Conservation (phyloP, 1,140 invertebrate species). For the Pectinophora gossypiella region DNA sequence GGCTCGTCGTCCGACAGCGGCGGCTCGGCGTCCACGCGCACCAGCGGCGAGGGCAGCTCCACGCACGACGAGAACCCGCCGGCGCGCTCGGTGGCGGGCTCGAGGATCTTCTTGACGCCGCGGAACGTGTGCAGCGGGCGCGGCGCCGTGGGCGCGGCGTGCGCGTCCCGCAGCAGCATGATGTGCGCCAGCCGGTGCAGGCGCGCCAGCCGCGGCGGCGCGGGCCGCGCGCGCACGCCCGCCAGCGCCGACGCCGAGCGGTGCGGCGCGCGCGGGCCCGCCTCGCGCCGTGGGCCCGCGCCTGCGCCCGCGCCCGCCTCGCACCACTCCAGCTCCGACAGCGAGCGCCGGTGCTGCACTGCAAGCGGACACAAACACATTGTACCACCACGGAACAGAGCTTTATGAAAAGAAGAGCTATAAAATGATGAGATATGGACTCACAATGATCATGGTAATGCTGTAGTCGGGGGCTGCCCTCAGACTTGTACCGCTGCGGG, state of each 20-base stretch:
- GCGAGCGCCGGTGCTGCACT: slow-evolving; percentile 79
- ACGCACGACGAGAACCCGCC: slow-evolving; percentile 81
- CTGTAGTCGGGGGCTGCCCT: slow-evolving; percentile 26
- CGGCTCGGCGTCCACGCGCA: not conserved
- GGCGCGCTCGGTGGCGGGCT: slow-evolving; percentile 71
- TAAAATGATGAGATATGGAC: not conserved
- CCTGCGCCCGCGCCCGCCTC: slow-evolving; percentile 10
- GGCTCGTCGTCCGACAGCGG: slow-evolving; percentile 35
- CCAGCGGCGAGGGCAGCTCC: slow-evolving; percentile 80
- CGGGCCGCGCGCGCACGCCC: slow-evolving; percentile 31
- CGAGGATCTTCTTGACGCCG: slow-evolving; percentile 87
- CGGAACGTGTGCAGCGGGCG: slow-evolving; percentile 47
- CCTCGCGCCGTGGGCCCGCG: not conserved
- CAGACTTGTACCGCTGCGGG: slow-evolving; percentile 36
- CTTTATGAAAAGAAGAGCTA: too few species aligned
- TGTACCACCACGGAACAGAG: too few species aligned
- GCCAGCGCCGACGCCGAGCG: slow-evolving; percentile 30
- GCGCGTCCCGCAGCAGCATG: slow-evolving; percentile 87
- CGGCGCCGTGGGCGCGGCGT: slow-evolving; percentile 59
- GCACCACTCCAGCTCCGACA: slow-evolving; percentile 79
- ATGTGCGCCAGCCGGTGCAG: slow-evolving; percentile 81
- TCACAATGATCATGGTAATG: not conserved
- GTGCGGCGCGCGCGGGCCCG: slow-evolving; percentile 13
- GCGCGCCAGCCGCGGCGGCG: slow-evolving; percentile 52
- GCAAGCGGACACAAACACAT: slow-evolving; percentile 23